Percentiles rank a stretch among this genome's conserved stretches.
Evolutionary conservation across 1,140 invertebrate species (phyloP).

Genomic region (Phocides pigmalion): DNA sequence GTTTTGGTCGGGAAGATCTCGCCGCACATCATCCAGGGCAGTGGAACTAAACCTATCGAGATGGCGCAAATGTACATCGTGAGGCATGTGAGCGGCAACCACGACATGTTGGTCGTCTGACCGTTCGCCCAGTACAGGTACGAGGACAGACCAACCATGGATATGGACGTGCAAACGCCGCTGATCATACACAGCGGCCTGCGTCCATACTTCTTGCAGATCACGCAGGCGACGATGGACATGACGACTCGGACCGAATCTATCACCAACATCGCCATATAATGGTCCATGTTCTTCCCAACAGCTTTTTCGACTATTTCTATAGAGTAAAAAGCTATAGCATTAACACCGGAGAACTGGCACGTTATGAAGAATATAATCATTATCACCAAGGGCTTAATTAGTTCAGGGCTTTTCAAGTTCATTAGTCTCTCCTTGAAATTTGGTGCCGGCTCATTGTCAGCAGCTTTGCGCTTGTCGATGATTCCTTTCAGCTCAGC

Average conservation of each 20-base stretch:
- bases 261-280: constrained; percentile 86
- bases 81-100: constrained; percentile 82
- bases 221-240: constrained; percentile 84
- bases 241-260: constrained; percentile 87
- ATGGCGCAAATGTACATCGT: constrained; percentile 85
- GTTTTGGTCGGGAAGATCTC: constrained; percentile 86
- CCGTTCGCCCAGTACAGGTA: constrained; percentile 64
- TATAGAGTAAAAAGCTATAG: constrained; percentile 90
- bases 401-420: constrained; percentile 75
- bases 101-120: constrained; percentile 68
- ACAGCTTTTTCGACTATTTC: constrained; percentile 85
- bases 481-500: constrained; percentile 79
- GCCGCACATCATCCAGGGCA: constrained; percentile 89
- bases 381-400: constrained; percentile 86
- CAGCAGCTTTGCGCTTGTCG: constrained; percentile 65
- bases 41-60: constrained; percentile 84
- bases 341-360: constrained; percentile 88
- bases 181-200: constrained; percentile 85
- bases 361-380: constrained; percentile 85
- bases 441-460: constrained; percentile 57
- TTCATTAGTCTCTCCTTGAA: constrained; percentile 63
- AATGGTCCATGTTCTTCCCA: constrained; percentile 83
- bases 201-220: constrained; percentile 85
- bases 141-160: constrained; percentile 80
- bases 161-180: constrained; percentile 82